Evolutionary conservation across 2,113 vertebrate genomes (phyloP), one percentile per base, ranked within the genome.

Genomic region (Leucopternis melanops): DNA sequence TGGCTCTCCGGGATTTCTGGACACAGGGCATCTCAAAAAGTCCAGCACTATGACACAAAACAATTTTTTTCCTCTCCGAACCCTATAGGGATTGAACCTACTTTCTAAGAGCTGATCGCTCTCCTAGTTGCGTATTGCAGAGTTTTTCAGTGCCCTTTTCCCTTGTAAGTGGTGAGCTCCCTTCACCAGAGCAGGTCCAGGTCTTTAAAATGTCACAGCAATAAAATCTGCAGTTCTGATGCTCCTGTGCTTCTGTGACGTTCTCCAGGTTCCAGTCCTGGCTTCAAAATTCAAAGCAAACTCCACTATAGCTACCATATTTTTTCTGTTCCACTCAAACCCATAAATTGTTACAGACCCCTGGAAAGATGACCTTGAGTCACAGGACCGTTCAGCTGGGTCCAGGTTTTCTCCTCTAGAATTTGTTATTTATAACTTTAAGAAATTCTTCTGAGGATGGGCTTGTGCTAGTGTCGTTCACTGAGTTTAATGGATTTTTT

Each of bases 251-350:
- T 69, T 91, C 49, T 1, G 1, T 71, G 47, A 83, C 3, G 19
- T 57, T 69, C 69, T 89, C 57, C 57, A 63, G 13, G 16, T 61
- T 79, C 34, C 27, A 54, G 34, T 55, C 62, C 52, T 72, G 65
- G 13, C 18, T 96, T 91, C 49, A 89, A 81, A 89, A 91, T 72
- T 65, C 69, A 84, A 74, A 96, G 69, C 25, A 92, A 91, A 69
- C 17, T 89, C 47, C 23, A 16, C 40, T 65, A 8, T 15, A 62
- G 38, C 32, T 70, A 50, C 22, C 29, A 83, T 42, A 45, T 63
- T 86, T 91, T 72, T 82, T 66, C 63, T 63, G 10, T 86, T 93
- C 72, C 11, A 5, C 26, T 90, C 61, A 75, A 93, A 55, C 9
- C 15, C 32, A 25, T 91, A 54, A 87, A 72, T 62, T 69, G 49